Evolutionary conservation across 2,797 vertebrate genomes (phyloP).

Genomic region (Myotis planiceps): DNA sequence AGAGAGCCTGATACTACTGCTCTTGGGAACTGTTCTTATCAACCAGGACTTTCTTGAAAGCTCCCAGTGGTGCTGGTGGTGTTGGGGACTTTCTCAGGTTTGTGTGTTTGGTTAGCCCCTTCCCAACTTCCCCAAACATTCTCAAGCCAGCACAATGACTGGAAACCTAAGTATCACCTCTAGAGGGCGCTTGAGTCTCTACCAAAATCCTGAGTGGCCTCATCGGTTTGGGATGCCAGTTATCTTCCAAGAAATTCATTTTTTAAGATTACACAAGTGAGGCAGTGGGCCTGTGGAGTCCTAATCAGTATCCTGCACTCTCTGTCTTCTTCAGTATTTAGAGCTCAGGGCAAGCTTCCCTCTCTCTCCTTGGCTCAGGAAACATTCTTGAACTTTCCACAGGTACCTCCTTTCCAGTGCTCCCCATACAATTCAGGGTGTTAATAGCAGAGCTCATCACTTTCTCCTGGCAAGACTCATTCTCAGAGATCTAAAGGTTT

Average conservation of each 20-base stretch:
- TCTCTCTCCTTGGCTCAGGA: background rate
- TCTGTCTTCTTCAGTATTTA: background rate
- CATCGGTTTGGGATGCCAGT: background rate
- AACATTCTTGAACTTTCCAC: background rate
- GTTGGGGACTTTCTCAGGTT: background rate
- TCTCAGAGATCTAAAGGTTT: background rate
- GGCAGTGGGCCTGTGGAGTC: background rate
- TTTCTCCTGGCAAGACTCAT: background rate
- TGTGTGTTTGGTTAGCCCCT: background rate
- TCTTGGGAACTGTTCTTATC: background rate
- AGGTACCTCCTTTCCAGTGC: background rate
- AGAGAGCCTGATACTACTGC: background rate
- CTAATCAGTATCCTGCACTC: background rate
- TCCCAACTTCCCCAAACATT: background rate
- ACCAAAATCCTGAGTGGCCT: background rate
- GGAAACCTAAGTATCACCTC: constrained; percentile 15
- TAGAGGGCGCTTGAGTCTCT: constrained; percentile 65
- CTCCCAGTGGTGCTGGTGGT: background rate
- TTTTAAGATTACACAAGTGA: background rate
- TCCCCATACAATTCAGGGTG: background rate
- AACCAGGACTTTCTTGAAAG: background rate
- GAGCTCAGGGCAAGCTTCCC: background rate
- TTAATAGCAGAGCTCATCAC: background rate
- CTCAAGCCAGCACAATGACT: background rate
- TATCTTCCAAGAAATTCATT: constrained; percentile 23